phyloP scores from a whole-genome alignment of 1,140 invertebrate species.

The Megalonaias nervosa region DNA sequence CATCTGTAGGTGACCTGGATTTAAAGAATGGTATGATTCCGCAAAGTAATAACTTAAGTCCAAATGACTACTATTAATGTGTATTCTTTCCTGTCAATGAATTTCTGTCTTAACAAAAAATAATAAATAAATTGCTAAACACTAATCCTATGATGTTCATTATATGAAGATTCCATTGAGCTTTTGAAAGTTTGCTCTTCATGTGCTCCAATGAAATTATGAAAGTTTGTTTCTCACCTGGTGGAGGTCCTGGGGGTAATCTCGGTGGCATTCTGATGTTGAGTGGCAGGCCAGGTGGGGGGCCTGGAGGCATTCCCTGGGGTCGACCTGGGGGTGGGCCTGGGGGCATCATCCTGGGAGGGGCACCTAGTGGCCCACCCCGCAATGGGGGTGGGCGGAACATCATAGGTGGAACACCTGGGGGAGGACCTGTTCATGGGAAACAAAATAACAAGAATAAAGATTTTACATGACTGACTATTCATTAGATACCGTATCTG shows the following conservation, averaged over 20 bases:
- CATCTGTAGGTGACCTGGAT: neutral
- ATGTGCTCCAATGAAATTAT: too few species aligned
- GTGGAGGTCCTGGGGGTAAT: slow-evolving; percentile 77
- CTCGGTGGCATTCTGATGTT: slow-evolving; percentile 67
- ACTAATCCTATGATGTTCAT: too few species aligned
- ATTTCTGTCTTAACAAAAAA: too few species aligned
- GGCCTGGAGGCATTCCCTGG: slow-evolving; percentile 85
- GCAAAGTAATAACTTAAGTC: neutral
- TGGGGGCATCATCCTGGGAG: slow-evolving; percentile 75
- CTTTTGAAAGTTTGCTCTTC: too few species aligned
- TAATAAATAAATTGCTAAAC: too few species aligned
- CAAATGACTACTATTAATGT: neutral
- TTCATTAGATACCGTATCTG: too few species aligned
- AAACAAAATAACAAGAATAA: too few species aligned
- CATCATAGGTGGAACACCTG: slow-evolving; percentile 72
- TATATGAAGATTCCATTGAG: too few species aligned
- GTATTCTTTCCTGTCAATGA: neutral
- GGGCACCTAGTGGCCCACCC: slow-evolving; percentile 61
- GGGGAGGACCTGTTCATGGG: slow-evolving; percentile 23
- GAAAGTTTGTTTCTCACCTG: slow-evolving; percentile 70
- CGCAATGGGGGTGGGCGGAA: slow-evolving; percentile 72
- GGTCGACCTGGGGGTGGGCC: slow-evolving; percentile 80
- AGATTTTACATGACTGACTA: too few species aligned
- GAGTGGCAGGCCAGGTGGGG: slow-evolving; percentile 75
- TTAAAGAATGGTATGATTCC: neutral